Evolutionary conservation across 2,113 vertebrate genomes (phyloP), one percentile per base, ranked within the genome.

Genomic region (Pithys albifrons): DNA sequence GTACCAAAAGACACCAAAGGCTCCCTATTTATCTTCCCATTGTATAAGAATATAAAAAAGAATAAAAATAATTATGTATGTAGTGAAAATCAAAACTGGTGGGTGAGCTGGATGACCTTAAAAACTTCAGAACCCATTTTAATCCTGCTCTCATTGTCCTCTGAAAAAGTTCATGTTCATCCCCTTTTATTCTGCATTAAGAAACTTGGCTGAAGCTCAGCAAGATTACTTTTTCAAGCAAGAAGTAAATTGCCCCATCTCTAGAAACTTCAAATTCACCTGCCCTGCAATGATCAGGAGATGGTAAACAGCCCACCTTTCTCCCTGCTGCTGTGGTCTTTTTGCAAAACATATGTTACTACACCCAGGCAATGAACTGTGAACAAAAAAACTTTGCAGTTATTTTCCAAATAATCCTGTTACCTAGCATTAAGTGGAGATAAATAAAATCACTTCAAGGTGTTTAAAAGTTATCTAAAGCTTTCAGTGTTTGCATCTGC

Each of bases 91-190:
- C n/a, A 86, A 67, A 91, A 77, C 29, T 45, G 5, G 6, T 71
- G 46, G n/a, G 51, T 91, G 51, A 92, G 35, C 27, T 3, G 8
- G 6, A 43, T 93, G 81, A 87, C 61, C 71, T 71, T 57, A 72
- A 86, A 94, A 91, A 62, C 70, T 92, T 91, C 51, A 86, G 69
- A 93, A 84, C 6, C 8, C 20, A 12, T 88, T 94, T 92, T 48
- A 52, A 67, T 80, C 48, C 17, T 93, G 16, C 62, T 48, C 10
- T 92, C 23, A 37, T 14, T 55, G 66, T 88, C 55, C 78, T 95
- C 77, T 91, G 88, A 57, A 86, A 83, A 88, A 80, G 43, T 71
- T 23, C 16, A 22, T 77, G 25, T 85, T 62, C n/a, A 41, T 73
- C 29, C 8, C 3, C 4, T 64, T 88, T 51, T 45, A 19, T 46